phyloP scores from a whole-genome alignment of 2,797 vertebrate genomes.

The Gymnoscopelus braueri region DNA sequence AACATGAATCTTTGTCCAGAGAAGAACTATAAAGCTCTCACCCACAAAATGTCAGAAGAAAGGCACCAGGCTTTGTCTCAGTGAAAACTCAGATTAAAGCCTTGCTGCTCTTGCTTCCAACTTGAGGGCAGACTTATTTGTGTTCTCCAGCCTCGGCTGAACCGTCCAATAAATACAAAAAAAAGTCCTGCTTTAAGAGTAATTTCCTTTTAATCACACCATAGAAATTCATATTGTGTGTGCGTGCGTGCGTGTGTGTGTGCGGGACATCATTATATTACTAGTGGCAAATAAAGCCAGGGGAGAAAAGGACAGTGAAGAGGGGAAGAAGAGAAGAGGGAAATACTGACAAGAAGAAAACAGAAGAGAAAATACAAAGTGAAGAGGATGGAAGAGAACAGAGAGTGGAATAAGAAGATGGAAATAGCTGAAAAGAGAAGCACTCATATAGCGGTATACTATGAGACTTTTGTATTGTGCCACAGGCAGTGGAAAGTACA shows the following conservation, averaged over 20 bases:
- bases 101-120: conserved; percentile 18
- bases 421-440: conserved; percentile 17
- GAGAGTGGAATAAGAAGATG: not conserved
- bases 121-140: conserved; percentile 19
- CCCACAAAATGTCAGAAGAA: conserved; percentile 42
- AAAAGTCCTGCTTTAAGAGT: too few relatives aligned
- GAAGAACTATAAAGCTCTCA: conserved; percentile 14
- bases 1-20: conserved; percentile 41
- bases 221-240: too few relatives aligned
- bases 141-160: too few relatives aligned
- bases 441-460: conserved; percentile 27
- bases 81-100: conserved; percentile 41
- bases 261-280: too few relatives aligned
- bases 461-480: conserved; percentile 50
- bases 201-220: too few relatives aligned
- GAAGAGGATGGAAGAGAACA: not conserved
- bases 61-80: conserved; percentile 39
- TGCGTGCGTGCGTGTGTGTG: too few relatives aligned
- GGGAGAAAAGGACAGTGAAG: too few relatives aligned
- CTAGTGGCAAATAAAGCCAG: too few relatives aligned
- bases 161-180: too few relatives aligned
- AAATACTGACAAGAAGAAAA: not conserved
- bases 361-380: not conserved
- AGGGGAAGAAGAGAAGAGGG: too few relatives aligned
- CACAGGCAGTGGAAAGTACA: conserved; percentile 19